Conservation (phyloP, 2,797 vertebrate species). For the Catharus ustulatus region DNA sequence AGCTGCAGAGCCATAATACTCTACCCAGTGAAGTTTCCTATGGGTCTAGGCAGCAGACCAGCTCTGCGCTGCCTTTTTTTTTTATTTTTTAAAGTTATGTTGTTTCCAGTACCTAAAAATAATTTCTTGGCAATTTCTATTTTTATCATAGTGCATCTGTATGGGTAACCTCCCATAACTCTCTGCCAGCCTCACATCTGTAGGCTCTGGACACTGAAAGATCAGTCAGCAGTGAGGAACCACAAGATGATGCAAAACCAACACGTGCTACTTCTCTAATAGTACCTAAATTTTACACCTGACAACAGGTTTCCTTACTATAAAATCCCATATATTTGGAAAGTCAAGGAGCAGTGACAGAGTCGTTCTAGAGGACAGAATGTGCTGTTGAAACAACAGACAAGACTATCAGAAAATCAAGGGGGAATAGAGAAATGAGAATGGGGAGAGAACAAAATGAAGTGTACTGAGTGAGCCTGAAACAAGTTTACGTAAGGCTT, state of each 20-base stretch:
- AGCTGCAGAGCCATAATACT: neutral
- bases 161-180: neutral
- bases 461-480: neutral
- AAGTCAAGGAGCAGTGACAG: neutral
- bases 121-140: neutral
- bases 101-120: neutral
- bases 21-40: neutral
- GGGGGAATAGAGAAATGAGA: neutral
- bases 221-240: neutral
- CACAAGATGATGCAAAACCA: neutral
- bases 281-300: neutral
- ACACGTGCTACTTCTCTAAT: neutral
- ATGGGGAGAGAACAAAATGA: neutral
- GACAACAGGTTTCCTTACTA: neutral
- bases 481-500: neutral
- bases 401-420: neutral
- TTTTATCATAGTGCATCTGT: neutral
- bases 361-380: neutral
- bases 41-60: neutral
- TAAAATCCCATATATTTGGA: neutral
- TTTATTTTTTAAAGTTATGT: neutral
- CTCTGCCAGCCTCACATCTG: neutral
- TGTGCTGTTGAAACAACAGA: neutral
- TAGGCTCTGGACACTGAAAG: neutral
- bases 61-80: fast-evolving